phyloP scores from a whole-genome alignment of 2,113 vertebrate species.

The Pollimyrus isidori region DNA sequence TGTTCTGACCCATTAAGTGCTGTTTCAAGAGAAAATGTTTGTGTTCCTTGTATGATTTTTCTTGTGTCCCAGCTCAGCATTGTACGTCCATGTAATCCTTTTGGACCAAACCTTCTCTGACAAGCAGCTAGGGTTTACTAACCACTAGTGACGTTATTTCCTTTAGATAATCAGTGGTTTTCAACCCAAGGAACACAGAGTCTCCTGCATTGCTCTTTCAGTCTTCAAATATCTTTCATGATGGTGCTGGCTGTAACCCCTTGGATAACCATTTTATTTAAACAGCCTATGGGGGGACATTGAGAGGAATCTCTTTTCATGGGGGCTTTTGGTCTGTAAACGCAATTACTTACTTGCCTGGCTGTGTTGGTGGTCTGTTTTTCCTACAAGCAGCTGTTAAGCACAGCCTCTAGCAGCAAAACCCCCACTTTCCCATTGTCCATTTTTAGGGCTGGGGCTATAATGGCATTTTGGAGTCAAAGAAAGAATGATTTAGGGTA shows the following conservation, averaged over 20 bases:
- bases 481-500: neutral
- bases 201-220: neutral
- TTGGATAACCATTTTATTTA: neutral
- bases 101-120: neutral
- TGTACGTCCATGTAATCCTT: neutral
- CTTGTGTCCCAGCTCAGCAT: neutral
- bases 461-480: neutral
- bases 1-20: neutral
- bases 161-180: neutral
- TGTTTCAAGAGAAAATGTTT: neutral
- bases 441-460: neutral
- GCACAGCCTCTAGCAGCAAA: neutral
- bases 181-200: neutral
- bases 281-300: neutral
- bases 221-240: neutral
- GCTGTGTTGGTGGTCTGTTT: conserved; percentile 10
- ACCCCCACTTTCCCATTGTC: neutral
- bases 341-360: neutral
- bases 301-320: neutral
- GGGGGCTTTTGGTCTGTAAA: neutral
- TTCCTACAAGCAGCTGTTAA: neutral
- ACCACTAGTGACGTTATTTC: neutral
- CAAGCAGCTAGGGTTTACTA: neutral
- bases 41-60: neutral
- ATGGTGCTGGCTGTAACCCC: neutral